Evolutionary conservation across 2,888 invertebrate species (phyloP), one percentile per base, ranked within the genome.

Genomic region (Sycophila texana): DNA sequence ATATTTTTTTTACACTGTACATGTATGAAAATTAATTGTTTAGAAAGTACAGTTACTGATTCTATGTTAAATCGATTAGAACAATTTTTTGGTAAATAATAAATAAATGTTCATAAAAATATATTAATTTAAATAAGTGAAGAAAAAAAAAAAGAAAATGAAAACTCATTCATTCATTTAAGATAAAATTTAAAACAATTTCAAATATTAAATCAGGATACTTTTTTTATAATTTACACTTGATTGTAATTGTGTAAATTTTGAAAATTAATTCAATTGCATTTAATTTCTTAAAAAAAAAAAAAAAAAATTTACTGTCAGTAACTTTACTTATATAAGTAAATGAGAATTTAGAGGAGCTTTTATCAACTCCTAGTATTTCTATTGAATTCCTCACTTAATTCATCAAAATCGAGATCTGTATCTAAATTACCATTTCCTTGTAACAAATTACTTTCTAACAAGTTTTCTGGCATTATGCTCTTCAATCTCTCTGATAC

Each of bases 301-400:
- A 39, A 57, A 76, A 70, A 57, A 30, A 58, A 57, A 71, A 20
- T 51, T 58, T n/a, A n/a, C 39, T 58, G 12, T 53, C 71, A 74
- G 53, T 74, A 74, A 80, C 72, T 68, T 76, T 75, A 80, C 67
- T 75, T 73, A 26, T 47, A 18, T 47, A 20, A 74, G 2, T 20
- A 73, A 68, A 67, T 0, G 55, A 39, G n/a, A 58, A 58, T 47
- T 76, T 16, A 12, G 2, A n/a, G 22, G n/a, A 22, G 18, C 66
- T 63, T 76, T 66, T 87, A 89, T 89, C 88, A 89, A 84, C 89
- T 89, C 68, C 87, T 87, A 30, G 88, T 89, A 81, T 87, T 89
- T 78, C 88, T 84, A 78, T 87, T 89, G 71, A 90, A 90, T 83
- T 90, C 89, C 74, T 89, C 88, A 70, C 87, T 89, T 22, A 90